phyloP scores from a whole-genome alignment of 2,113 vertebrate genomes.

The Oncorhynchus kisutch region DNA sequence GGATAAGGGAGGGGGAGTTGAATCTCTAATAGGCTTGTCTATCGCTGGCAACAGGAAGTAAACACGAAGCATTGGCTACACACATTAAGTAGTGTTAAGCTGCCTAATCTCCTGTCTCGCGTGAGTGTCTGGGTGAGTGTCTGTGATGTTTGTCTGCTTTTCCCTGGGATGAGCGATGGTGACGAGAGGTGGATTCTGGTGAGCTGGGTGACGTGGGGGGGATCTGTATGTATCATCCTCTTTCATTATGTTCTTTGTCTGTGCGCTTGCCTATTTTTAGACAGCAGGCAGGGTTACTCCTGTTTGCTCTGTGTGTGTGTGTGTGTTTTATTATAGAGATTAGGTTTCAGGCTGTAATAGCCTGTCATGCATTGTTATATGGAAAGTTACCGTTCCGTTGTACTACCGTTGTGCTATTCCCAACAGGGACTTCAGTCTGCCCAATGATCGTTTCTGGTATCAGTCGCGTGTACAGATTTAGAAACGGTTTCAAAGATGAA shows the following conservation, averaged over 20 bases:
- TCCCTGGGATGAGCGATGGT: conserved; percentile 45
- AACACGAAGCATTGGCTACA: not conserved
- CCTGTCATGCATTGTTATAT: not conserved
- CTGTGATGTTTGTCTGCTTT: conserved; percentile 16
- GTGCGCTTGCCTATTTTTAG: not conserved
- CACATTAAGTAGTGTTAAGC: conserved; percentile 26
- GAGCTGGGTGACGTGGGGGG: conserved; percentile 70
- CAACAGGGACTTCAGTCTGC: not conserved
- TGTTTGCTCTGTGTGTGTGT: not conserved
- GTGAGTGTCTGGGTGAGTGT: not conserved
- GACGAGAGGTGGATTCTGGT: conserved; percentile 61
- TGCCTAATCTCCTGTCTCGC: conserved; percentile 25
- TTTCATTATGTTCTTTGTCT: not conserved
- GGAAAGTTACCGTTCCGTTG: not conserved
- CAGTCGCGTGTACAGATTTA: not conserved
- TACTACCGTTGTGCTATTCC: not conserved
- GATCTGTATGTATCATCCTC: conserved; percentile 65
- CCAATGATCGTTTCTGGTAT: not conserved
- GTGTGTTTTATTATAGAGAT: not conserved
- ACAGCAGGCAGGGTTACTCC: not conserved
- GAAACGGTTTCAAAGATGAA: conserved; percentile 36
- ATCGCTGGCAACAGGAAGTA: conserved; percentile 54
- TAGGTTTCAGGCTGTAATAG: not conserved
- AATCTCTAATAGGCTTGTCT: conserved; percentile 26
- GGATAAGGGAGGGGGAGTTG: not conserved